Base-by-base conservation (phyloP, 2,888 invertebrate species). In the Nemotelus nigrinus region DNA sequence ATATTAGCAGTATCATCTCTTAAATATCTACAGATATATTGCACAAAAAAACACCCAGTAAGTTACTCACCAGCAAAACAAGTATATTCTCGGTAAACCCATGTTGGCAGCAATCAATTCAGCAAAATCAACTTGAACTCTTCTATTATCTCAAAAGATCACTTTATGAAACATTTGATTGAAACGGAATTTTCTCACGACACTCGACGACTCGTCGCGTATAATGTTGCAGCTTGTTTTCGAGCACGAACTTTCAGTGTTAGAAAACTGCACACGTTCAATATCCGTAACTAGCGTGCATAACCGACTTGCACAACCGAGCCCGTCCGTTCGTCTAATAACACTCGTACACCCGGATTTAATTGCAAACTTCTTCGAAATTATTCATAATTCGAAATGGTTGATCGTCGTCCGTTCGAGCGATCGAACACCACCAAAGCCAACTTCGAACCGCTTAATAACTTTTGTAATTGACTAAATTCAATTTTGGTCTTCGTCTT, bases 161-260 rank as follows among this genome's bases (percentile, higher is more conserved):
- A 74, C 74, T 60, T 41, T 53, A 55, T 47, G 63, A 74, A 3
- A 60, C 74, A 74, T 74, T 74, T 74, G 74, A 63, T 60, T 48
- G 41, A 47, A 43, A 25, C 25, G 25, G 25, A 25, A 63, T 10
- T 48, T 43, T 41, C 55, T 3, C 53, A 50, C 53, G 55, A 8
- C 70, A 70, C 50, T 70, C 39, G 55, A n/a, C 25, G 2, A 63
- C 43, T 41, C 43, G 7, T 63, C 58, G 63, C 4, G 25, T 25
- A 25, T 25, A 25, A 25, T 25, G 25, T 25, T 25, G 25, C 25
- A 25, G 25, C 25, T 25, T 25, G 25, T 25, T 25, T 57, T 57
- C 57, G 57, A 57, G 10, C 41, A 39, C 43, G 39, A 55, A 55
- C 10, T 55, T 55, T 25, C 5, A 45, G 41, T 45, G 4, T 41